A percentile compares a stretch with the other conserved stretches of the same genome.
phyloP scores from a whole-genome alignment of 35 echinoderm and acorn worm genomes.

The Acanthaster planci region DNA sequence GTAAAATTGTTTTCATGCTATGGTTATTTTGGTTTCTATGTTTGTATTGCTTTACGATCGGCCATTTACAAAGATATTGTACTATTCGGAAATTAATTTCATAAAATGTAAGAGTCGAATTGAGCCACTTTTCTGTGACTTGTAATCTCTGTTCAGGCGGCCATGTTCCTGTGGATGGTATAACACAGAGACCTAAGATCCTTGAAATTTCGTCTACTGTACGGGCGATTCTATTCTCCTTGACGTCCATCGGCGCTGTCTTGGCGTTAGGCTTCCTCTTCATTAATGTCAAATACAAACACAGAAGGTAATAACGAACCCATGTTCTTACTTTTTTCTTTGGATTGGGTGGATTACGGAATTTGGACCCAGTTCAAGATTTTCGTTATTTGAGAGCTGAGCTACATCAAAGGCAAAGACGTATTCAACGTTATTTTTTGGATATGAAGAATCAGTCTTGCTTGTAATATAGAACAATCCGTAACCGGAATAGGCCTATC shows the following conservation, averaged over 20 bases:
- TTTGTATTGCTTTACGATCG: too few relatives aligned
- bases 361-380: too few relatives aligned
- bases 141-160: background rate
- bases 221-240: conserved; percentile 2
- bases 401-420: too few relatives aligned
- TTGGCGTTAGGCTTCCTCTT: conserved; percentile 24
- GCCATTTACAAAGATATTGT: background rate
- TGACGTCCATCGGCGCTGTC: conserved; percentile 8
- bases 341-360: too few relatives aligned
- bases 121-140: background rate
- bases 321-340: too few relatives aligned
- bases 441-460: too few relatives aligned
- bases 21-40: too few relatives aligned
- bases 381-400: too few relatives aligned
- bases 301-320: conserved; percentile 15
- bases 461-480: too few relatives aligned
- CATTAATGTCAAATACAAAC: conserved; percentile 30
- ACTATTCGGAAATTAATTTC: background rate
- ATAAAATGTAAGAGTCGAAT: background rate
- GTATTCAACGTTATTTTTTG: too few relatives aligned
- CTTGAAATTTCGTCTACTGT: conserved; percentile 9
- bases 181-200: background rate
- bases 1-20: too few relatives aligned
- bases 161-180: conserved; percentile 30
- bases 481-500: too few relatives aligned